phyloP scores from a whole-genome alignment of 2,113 vertebrate genomes.

The Bujurquina vittata region DNA sequence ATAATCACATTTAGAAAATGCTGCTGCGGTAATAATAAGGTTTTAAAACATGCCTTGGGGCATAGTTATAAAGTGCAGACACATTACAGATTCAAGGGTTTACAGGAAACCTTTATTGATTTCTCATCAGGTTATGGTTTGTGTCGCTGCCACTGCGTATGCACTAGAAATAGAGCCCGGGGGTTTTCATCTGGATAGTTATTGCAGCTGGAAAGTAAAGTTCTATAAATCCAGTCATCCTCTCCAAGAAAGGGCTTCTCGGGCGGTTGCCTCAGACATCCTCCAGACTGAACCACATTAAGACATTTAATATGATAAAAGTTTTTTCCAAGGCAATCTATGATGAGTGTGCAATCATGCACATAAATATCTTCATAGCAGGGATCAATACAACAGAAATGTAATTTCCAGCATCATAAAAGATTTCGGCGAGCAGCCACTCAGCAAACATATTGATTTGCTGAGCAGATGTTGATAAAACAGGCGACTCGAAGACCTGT shows the following conservation, averaged over 20 bases:
- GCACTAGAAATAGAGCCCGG: not conserved
- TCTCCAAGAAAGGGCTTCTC: conserved; percentile 1
- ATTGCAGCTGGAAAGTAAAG: not conserved
- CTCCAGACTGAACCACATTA: not conserved
- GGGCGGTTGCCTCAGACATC: not conserved
- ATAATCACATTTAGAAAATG: conserved; percentile 8
- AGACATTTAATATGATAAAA: conserved; percentile 22
- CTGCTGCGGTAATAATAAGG: not conserved
- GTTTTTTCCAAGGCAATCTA: conserved; percentile 27
- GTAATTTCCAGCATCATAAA: conserved; percentile 29
- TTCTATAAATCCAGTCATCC: conserved; percentile 12
- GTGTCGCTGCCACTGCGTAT: conserved; percentile 4
- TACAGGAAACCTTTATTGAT: conserved; percentile 28
- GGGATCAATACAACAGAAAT: conserved; percentile 28
- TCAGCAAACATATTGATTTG: conserved; percentile 34
- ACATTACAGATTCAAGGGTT: conserved; percentile 1
- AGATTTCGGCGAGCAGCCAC: conserved; percentile 22
- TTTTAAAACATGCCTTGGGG: conserved; percentile 11
- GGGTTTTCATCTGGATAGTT: conserved; percentile 17
- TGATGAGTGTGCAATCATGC: conserved; percentile 24
- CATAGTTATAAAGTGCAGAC: conserved; percentile 4
- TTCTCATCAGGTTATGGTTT: conserved; percentile 37
- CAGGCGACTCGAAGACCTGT: not conserved
- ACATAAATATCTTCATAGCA: conserved; percentile 12
- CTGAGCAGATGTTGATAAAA: conserved; percentile 28